phyloP scores from a whole-genome alignment of 2,113 vertebrate species.

The Maccullochella peelii region DNA sequence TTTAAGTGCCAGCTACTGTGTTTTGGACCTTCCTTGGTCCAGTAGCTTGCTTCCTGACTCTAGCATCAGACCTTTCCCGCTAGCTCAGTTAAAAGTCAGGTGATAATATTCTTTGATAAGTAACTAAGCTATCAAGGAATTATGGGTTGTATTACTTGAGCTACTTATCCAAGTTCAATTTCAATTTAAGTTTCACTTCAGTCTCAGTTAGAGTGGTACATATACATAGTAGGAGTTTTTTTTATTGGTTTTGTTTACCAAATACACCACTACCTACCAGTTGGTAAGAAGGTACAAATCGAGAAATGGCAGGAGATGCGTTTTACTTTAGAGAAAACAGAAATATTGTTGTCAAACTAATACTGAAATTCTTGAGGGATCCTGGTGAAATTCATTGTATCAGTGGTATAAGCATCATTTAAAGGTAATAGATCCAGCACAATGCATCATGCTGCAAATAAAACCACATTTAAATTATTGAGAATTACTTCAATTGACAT shows the following conservation, averaged over 20 bases:
- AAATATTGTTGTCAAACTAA: not conserved
- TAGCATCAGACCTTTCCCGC: not conserved
- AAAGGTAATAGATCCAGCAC: not conserved
- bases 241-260: not conserved
- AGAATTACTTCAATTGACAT: not conserved
- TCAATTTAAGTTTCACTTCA: not conserved
- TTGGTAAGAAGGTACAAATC: not conserved
- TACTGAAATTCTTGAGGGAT: not conserved
- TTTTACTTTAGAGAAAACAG: not conserved
- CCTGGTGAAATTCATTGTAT: not conserved
- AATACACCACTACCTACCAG: not conserved
- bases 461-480: not conserved
- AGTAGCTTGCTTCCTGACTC: not conserved
- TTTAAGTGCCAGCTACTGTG: not conserved
- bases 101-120: constrained; percentile 1
- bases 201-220: not conserved
- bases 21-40: not conserved
- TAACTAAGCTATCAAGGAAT: not conserved
- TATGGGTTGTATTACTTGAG: not conserved
- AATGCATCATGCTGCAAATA: not conserved
- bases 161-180: not conserved
- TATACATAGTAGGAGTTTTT: not conserved
- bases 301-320: not conserved
- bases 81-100: not conserved
- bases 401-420: not conserved